Percentiles rank a stretch among this genome's conserved stretches.
Evolutionary conservation across 2,797 vertebrate genomes (phyloP).

Genomic region (Cryptoprocta ferox): DNA sequence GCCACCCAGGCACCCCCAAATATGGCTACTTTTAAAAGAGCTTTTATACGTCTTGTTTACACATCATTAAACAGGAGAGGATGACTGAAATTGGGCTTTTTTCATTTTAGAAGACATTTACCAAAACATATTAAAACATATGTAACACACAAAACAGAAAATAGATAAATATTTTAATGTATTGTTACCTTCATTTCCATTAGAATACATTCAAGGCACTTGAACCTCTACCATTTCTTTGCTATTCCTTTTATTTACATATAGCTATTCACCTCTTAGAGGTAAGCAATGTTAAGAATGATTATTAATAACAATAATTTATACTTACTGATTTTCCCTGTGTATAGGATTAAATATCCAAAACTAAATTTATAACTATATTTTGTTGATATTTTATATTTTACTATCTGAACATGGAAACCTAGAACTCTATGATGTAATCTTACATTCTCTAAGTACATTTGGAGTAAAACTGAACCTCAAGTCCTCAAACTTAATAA

Average conservation of each 20-base stretch:
- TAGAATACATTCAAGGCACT: constrained; percentile 36
- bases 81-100: background rate
- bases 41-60: background rate
- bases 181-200: constrained; percentile 40
- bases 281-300: constrained; percentile 52
- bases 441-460: background rate
- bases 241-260: background rate
- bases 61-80: background rate
- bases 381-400: constrained; percentile 46
- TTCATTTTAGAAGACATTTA: constrained; percentile 15
- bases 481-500: background rate
- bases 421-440: background rate
- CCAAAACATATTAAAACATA: constrained; percentile 29
- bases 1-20: background rate
- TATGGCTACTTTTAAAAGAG: constrained; percentile 5
- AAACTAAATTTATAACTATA: constrained; percentile 46
- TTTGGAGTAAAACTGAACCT: constrained; percentile 28
- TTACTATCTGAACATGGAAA: constrained; percentile 30
- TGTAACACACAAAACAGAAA: constrained; percentile 29
- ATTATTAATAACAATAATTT: constrained; percentile 61
- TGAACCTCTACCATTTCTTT: background rate
- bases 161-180: constrained; percentile 64
- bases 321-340: constrained; percentile 47
- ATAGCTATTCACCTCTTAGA: constrained; percentile 54
- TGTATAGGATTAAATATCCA: constrained; percentile 40